Conservation (phyloP, 2,888 invertebrate species). For the Vanessa cardui region DNA sequence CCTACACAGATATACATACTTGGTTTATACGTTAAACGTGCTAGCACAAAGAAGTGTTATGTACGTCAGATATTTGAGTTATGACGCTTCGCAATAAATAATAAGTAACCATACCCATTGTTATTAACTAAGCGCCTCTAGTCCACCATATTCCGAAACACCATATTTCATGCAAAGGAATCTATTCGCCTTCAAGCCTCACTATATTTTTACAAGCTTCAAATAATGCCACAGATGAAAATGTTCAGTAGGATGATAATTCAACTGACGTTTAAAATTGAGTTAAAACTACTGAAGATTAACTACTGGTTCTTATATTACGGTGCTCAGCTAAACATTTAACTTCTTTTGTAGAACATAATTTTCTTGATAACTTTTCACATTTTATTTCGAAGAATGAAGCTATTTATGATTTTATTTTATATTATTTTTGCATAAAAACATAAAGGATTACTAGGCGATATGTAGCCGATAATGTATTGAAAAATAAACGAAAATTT, state of each 20-base stretch:
- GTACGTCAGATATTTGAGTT: constrained; percentile 23
- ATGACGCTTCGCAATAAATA: constrained; percentile 33
- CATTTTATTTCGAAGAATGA: too few relatives aligned
- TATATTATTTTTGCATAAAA: too few relatives aligned
- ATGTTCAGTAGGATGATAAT: constrained; percentile 10
- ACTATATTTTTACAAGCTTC: constrained; percentile 49
- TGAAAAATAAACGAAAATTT: too few relatives aligned
- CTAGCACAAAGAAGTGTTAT: constrained; percentile 19
- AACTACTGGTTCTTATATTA: too few relatives aligned
- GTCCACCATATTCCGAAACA: constrained; percentile 45
- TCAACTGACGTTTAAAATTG: background rate
- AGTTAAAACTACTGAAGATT: too few relatives aligned
- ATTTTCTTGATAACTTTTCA: too few relatives aligned
- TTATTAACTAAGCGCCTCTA: constrained; percentile 44
- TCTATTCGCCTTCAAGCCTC: constrained; percentile 48
- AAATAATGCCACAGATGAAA: constrained; percentile 37
- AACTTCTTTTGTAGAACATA: too few relatives aligned
- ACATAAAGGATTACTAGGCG: too few relatives aligned
- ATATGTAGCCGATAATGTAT: too few relatives aligned
- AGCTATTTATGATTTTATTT: too few relatives aligned
- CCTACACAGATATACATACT: background rate
- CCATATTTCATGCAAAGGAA: constrained; percentile 51
- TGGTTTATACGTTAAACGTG: constrained; percentile 16
- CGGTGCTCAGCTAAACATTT: too few relatives aligned
- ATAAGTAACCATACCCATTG: constrained; percentile 30